Conservation (phyloP, 2,113 vertebrate species). For the Lagenorhynchus albirostris region DNA sequence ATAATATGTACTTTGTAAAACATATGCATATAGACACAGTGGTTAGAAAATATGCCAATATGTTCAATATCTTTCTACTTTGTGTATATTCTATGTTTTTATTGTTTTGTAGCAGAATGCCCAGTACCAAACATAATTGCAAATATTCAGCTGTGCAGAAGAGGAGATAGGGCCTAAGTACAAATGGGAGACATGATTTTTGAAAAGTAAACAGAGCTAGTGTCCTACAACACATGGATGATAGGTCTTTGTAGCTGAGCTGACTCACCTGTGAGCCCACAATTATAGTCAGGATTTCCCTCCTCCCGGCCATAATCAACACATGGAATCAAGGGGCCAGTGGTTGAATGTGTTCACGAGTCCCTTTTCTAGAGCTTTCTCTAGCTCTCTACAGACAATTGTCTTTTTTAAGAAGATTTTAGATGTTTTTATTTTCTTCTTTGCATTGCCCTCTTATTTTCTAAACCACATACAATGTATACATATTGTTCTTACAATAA, state of each 20-base stretch:
- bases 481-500: not conserved
- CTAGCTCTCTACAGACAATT: conserved; percentile 56
- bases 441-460: not conserved
- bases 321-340: conserved; percentile 59
- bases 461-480: not conserved
- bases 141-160: conserved; percentile 77
- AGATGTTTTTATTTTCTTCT: not conserved
- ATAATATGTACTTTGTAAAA: not conserved
- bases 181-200: conserved; percentile 75
- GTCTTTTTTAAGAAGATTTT: conserved; percentile 18
- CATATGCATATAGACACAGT: not conserved
- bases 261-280: conserved; percentile 44
- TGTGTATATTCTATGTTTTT: conserved; percentile 54
- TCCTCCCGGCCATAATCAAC: not conserved
- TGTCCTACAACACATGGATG: conserved; percentile 61
- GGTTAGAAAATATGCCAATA: not conserved
- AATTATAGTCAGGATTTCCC: not conserved
- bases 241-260: not conserved
- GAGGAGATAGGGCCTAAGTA: conserved; percentile 77
- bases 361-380: conserved; percentile 55
- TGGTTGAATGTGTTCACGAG: conserved; percentile 8
- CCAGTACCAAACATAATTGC: conserved; percentile 72
- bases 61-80: not conserved
- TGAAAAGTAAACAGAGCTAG: conserved; percentile 68
- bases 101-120: conserved; percentile 78